These are phyloP conservation scores for Vimba vimba DNA, from an alignment of 2,113 vertebrate genomes.

Conservation along the genomic window DNA sequence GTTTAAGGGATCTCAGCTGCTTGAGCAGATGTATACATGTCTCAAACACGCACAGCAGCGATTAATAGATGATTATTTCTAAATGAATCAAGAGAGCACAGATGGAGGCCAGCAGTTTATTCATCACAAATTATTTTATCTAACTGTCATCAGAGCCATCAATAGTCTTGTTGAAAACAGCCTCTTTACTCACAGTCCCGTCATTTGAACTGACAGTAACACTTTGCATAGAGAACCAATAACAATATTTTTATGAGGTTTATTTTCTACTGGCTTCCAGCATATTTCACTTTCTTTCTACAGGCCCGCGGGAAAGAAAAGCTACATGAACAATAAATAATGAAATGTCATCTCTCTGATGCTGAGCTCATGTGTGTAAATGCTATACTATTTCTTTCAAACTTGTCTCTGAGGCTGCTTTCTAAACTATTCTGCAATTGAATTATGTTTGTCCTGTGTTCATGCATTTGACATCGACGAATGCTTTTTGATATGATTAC, in stretches of 20 bases:
- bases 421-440: neutral
- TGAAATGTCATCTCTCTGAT: neutral
- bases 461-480: neutral
- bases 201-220: slow-evolving; percentile 34
- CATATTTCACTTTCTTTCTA: slow-evolving; percentile 33
- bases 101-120: neutral
- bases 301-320: neutral
- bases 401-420: neutral
- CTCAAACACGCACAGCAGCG: neutral
- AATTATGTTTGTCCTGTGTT: slow-evolving; percentile 18
- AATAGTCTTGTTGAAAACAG: neutral
- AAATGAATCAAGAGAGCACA: slow-evolving; percentile 26
- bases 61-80: neutral
- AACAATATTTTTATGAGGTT: slow-evolving; percentile 42
- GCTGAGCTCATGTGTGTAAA: slow-evolving; percentile 7
- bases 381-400: neutral
- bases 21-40: neutral
- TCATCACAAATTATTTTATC: neutral
- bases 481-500: slow-evolving; percentile 13
- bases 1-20: slow-evolving; percentile 4
- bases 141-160: neutral
- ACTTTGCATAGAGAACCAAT: slow-evolving; percentile 11
- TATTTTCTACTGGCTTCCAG: slow-evolving; percentile 48
- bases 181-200: neutral
- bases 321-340: neutral